Conservation (phyloP, 2,113 vertebrate species). For the Sinocyclocheilus rhinocerous region DNA sequence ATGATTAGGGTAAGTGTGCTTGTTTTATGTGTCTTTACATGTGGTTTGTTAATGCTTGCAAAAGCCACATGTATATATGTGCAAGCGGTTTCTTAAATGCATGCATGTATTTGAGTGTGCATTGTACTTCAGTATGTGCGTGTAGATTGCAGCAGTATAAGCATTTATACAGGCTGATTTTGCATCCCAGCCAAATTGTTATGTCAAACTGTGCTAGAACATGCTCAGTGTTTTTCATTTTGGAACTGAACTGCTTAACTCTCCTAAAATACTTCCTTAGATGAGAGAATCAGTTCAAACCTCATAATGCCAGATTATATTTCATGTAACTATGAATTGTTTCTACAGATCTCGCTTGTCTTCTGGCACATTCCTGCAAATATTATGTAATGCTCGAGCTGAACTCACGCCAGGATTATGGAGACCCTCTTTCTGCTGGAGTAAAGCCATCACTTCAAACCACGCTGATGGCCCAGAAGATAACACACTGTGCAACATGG, state of each 20-base stretch:
- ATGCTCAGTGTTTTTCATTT: constrained; percentile 16
- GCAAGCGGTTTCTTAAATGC: background rate
- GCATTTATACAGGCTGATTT: background rate
- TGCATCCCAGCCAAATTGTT: background rate
- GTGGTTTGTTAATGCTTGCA: background rate
- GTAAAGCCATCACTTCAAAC: background rate
- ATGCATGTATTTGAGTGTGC: background rate
- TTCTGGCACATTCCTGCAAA: constrained; percentile 24
- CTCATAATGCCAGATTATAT: constrained; percentile 64
- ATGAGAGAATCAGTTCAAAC: constrained; percentile 23
- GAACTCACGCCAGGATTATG: constrained; percentile 4
- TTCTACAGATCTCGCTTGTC: background rate
- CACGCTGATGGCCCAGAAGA: constrained; percentile 21
- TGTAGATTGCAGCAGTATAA: background rate
- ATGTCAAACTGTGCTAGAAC: background rate
- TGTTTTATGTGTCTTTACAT: background rate
- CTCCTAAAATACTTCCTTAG: background rate
- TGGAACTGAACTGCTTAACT: background rate
- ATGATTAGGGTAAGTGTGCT: background rate
- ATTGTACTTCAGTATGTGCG: background rate
- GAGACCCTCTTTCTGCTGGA: constrained; percentile 11
- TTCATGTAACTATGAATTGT: constrained; percentile 13
- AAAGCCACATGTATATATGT: background rate
- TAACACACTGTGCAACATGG: background rate
- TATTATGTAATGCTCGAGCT: background rate